These are phyloP conservation scores for Luperina testacea DNA, from an alignment of 2,888 invertebrate genomes.

Conservation along the genomic window DNA sequence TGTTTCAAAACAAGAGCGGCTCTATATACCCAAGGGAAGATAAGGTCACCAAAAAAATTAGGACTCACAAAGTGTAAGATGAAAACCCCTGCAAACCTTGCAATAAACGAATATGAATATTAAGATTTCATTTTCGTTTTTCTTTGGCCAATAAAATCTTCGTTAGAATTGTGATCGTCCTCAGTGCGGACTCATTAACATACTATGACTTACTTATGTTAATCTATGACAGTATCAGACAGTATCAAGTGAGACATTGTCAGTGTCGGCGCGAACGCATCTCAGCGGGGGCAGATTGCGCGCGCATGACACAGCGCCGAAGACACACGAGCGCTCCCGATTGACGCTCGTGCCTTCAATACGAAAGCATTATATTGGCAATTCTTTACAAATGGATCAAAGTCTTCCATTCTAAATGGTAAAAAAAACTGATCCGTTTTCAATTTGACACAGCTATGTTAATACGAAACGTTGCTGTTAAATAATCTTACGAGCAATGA, in stretches of 20 bases:
- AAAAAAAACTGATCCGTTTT: constrained; percentile 13
- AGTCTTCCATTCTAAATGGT: not conserved
- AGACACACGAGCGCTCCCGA: constrained; percentile 59
- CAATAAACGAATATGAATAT: not conserved
- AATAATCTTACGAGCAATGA: not conserved
- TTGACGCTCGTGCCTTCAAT: constrained; percentile 54
- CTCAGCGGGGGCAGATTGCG: constrained; percentile 87
- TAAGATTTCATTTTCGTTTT: not conserved
- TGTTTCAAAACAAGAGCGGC: not conserved
- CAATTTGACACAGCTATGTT: constrained; percentile 26
- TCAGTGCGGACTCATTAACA: not conserved
- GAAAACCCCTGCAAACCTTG: not conserved
- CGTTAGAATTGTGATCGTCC: not conserved
- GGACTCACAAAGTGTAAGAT: not conserved
- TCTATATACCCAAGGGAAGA: not conserved
- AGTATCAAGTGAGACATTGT: constrained; percentile 79
- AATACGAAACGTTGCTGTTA: not conserved
- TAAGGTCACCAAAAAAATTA: not conserved
- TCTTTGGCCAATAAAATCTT: not conserved
- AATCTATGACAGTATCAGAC: constrained; percentile 64
- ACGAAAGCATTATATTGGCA: constrained; percentile 41
- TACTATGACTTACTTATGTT: constrained; percentile 26
- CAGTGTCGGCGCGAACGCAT: constrained; percentile 68
- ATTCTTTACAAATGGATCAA: constrained; percentile 31
- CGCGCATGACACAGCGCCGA: constrained; percentile 85